phyloP scores from a whole-genome alignment of 1,140 invertebrate species.

The Drosophila carrolli region DNA sequence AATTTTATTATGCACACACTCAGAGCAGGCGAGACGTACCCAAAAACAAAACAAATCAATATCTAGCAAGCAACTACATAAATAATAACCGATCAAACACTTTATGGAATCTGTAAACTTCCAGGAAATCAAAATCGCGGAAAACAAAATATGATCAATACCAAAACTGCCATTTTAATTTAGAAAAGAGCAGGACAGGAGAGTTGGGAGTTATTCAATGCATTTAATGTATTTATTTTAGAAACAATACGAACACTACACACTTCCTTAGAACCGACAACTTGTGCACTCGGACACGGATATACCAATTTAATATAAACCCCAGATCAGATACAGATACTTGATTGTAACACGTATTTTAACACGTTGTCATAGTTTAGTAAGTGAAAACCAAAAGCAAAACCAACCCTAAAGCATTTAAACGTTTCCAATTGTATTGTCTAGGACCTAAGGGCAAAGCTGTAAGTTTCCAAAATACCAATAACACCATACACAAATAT shows the following conservation, averaged over 20 bases:
- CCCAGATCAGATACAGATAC: constrained; percentile 22
- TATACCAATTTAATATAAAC: constrained; percentile 26
- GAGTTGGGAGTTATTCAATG: constrained; percentile 48
- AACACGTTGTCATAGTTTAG: constrained; percentile 74
- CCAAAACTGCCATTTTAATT: constrained; percentile 78
- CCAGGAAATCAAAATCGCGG: constrained; percentile 40
- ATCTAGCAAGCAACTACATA: constrained; percentile 31
- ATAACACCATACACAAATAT: constrained; percentile 23
- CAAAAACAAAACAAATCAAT: constrained; percentile 9
- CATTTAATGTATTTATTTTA: constrained; percentile 73
- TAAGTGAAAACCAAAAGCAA: constrained; percentile 51
- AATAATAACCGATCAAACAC: constrained; percentile 38
- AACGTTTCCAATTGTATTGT: constrained; percentile 68
- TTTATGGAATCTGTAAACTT: constrained; percentile 40
- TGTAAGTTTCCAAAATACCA: constrained; percentile 58
- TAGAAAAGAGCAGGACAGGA: constrained; percentile 47
- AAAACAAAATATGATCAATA: constrained; percentile 35
- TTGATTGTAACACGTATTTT: constrained; percentile 45
- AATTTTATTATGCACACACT: constrained; percentile 44
- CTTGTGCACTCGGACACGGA: constrained; percentile 19
- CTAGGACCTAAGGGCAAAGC: constrained; percentile 51
- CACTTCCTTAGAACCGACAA: constrained; percentile 21
- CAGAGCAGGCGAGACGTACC: constrained; percentile 4
- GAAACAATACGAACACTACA: constrained; percentile 34
- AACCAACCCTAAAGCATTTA: constrained; percentile 49